These are phyloP conservation scores for Nesogale talazaci DNA, from an alignment of 2,113 vertebrate genomes.

Conservation along the genomic window DNA sequence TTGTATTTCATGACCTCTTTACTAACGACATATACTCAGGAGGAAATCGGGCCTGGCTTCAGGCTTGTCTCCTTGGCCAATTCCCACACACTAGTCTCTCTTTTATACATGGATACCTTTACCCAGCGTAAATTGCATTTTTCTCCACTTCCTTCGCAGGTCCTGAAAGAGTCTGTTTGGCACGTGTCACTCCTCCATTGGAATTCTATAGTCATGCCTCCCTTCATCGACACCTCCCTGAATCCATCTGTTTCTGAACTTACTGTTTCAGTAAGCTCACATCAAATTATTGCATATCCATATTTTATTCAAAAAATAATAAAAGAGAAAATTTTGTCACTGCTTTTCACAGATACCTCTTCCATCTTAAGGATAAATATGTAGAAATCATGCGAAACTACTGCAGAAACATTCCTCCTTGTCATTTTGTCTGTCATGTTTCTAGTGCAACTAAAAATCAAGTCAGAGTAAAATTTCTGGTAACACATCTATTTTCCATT, in stretches of 20 bases:
- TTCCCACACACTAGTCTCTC: constrained; percentile 73
- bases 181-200: constrained; percentile 56
- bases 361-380: not conserved
- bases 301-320: constrained; percentile 40
- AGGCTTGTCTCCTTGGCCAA: constrained; percentile 63
- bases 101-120: constrained; percentile 79
- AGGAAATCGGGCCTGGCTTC: constrained; percentile 79
- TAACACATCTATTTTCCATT: not conserved
- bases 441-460: constrained; percentile 38
- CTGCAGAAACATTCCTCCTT: not conserved
- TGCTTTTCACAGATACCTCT: not conserved
- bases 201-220: constrained; percentile 66
- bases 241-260: no score
- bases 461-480: constrained; percentile 50
- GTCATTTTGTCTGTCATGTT: not conserved
- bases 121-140: constrained; percentile 60
- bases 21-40: constrained; percentile 69
- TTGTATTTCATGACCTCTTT: constrained; percentile 66
- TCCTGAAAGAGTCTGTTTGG: constrained; percentile 56
- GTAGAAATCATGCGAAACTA: not conserved
- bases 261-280: constrained; percentile 71
- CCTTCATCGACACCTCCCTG: no score
- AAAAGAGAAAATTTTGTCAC: constrained; percentile 50
- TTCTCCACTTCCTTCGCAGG: not conserved
- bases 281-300: constrained; percentile 52